Evolutionary conservation across 2,888 invertebrate species (phyloP), one percentile per base, ranked within the genome.

Genomic region (Acrobasis suavella): DNA sequence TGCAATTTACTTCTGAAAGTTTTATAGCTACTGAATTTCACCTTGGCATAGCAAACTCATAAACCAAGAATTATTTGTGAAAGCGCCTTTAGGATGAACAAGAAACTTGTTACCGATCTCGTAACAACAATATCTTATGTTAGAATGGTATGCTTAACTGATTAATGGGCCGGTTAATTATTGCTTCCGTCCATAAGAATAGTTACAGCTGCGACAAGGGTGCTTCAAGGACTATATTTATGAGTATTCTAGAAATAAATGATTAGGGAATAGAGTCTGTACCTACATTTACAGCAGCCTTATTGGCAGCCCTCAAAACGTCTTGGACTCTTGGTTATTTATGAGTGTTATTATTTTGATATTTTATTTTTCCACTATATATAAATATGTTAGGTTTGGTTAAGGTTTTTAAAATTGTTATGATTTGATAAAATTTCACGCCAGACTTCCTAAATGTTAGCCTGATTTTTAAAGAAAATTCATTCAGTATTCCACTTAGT

Each of bases 51-150:
- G 7, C 32, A 32, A 7, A 32, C 8, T 32, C 32, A 32, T 32
- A 32, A 7, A 32, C 32, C 5, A 32, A 32, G 32, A 46, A 46
- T 46, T 17, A 56, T 56, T 56, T 56, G 17, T 56, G 56, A 56
- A 42, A 9, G 17, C 56, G 56, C 38, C 42, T 56, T 12, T 56
- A 22, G 16, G 42, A 56, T 42, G 12, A 42, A 56, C 56, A 56
- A 56, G 42, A 56, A 56, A 56, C 56, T 56, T 42, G 42, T 56
- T 56, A 56, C 56, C 39, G 46, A 56, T 56, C 55, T 55, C 56
- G 56, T 56, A 56, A 55, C 39, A 55, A 56, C 56, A 56, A 56
- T 56, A 56, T 56, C 56, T 56, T 56, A 56, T 46, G 56, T 56
- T 56, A 56, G 56, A 42, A 42, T 22, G 56, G 56, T 56, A 56